Conservation (phyloP, 2,797 vertebrate genomes). For the Heterohyrax brucei region DNA sequence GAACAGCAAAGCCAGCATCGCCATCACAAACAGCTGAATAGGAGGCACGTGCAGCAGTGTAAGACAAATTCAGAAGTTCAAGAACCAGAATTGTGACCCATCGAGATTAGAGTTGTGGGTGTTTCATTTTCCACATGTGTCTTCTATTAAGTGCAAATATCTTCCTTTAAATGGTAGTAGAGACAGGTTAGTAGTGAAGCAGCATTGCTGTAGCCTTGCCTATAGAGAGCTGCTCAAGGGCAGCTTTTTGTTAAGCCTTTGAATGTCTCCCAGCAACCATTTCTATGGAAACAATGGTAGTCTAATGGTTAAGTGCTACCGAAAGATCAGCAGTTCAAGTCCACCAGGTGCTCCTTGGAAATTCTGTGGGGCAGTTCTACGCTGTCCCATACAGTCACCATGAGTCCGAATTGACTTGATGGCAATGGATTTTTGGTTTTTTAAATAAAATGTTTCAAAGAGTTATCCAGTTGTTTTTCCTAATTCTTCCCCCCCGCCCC, state of each 20-base stretch:
- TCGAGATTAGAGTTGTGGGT: neutral
- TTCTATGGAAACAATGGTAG: neutral
- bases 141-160: neutral
- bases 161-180: too few relatives aligned
- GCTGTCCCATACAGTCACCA: too few relatives aligned
- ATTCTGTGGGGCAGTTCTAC: too few relatives aligned
- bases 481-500: neutral
- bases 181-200: neutral
- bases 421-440: neutral
- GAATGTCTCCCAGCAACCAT: neutral
- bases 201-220: neutral
- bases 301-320: too few relatives aligned
- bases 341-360: too few relatives aligned
- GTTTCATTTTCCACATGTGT: neutral
- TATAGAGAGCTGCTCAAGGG: neutral
- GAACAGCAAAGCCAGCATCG: neutral
- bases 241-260: neutral
- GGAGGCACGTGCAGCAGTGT: too few relatives aligned
- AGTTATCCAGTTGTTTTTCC: neutral
- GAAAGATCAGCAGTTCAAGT: too few relatives aligned
- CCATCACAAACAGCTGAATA: neutral
- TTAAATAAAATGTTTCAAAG: neutral
- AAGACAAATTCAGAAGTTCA: neutral
- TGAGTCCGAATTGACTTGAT: too few relatives aligned
- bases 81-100: fast-evolving